Conservation (phyloP, 1,140 invertebrate genomes). For the Leptinotarsa lineolata region DNA sequence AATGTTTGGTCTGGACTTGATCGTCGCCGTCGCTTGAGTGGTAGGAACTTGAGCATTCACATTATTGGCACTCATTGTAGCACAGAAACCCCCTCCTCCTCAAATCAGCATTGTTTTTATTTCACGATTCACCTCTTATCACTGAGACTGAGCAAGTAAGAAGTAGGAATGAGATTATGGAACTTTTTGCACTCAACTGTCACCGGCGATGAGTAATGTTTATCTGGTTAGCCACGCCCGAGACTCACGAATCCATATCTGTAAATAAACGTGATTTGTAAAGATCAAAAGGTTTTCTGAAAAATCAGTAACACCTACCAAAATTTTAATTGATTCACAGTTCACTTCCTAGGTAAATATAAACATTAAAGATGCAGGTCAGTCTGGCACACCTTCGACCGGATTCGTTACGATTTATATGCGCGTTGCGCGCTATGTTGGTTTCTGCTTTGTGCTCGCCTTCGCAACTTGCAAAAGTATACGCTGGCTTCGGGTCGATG, state of each 20-base stretch:
- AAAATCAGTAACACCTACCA: not conserved
- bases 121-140: not conserved
- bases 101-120: conserved; percentile 13
- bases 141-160: conserved; percentile 12
- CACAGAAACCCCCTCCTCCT: conserved; percentile 10
- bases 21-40: conserved; percentile 52
- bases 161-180: not conserved
- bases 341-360: not conserved
- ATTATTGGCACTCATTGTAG: conserved; percentile 55
- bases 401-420: conserved; percentile 26
- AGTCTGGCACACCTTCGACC: conserved; percentile 12
- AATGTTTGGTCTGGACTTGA: conserved; percentile 55
- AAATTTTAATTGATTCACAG: not conserved
- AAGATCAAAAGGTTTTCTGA: not conserved
- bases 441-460: not conserved
- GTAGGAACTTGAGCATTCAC: conserved; percentile 53
- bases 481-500: no score
- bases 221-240: conserved; percentile 53
- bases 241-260: conserved; percentile 34
- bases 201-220: conserved; percentile 42
- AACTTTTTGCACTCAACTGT: conserved; percentile 16
- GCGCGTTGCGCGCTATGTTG: conserved; percentile 13
- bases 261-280: conserved; percentile 10
- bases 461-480: not conserved
- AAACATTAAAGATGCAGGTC: conserved; percentile 13